These are phyloP conservation scores for Zeuzera pyrina DNA, from an alignment of 2,888 invertebrate genomes.

Conservation along the genomic window DNA sequence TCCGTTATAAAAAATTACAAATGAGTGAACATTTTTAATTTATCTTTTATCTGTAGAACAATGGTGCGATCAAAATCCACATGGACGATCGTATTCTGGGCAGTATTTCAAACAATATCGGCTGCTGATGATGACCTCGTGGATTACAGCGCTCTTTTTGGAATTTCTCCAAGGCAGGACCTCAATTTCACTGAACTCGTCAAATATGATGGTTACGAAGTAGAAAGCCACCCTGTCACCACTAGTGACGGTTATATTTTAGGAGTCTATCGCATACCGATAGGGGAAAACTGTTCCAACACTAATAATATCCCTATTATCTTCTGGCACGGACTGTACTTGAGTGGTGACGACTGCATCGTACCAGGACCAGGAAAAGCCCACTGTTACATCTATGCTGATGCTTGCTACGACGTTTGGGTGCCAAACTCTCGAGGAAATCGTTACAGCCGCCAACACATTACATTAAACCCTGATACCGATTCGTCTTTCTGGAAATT, in stretches of 20 bases:
- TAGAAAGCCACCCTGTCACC: slow-evolving; percentile 11
- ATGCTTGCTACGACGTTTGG: slow-evolving; percentile 22
- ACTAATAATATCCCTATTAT: slow-evolving; percentile 11
- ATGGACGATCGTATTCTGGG: too few species aligned
- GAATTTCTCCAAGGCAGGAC: neutral
- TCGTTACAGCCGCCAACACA: slow-evolving; percentile 11
- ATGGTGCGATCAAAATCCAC: too few species aligned
- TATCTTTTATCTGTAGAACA: too few species aligned
- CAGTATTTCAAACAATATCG: too few species aligned
- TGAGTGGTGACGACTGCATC: slow-evolving; percentile 24
- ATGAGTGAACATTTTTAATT: too few species aligned
- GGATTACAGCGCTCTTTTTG: neutral
- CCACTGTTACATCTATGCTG: slow-evolving; percentile 25
- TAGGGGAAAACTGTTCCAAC: neutral
- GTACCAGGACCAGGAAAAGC: slow-evolving; percentile 21
- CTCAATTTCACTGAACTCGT: slow-evolving; percentile 1
- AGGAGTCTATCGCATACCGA: slow-evolving; percentile 6
- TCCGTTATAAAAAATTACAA: too few species aligned
- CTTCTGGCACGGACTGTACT: slow-evolving; percentile 23
- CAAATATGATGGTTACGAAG: slow-evolving; percentile 1
- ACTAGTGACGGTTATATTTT: slow-evolving; percentile 29
- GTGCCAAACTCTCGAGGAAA: slow-evolving; percentile 14
- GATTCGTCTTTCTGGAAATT: slow-evolving; percentile 25
- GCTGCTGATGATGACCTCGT: too few species aligned
- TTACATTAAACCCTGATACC: slow-evolving; percentile 18